Conservation (phyloP, 2,888 invertebrate genomes). For the Ashinkailepas kermadecensis region DNA sequence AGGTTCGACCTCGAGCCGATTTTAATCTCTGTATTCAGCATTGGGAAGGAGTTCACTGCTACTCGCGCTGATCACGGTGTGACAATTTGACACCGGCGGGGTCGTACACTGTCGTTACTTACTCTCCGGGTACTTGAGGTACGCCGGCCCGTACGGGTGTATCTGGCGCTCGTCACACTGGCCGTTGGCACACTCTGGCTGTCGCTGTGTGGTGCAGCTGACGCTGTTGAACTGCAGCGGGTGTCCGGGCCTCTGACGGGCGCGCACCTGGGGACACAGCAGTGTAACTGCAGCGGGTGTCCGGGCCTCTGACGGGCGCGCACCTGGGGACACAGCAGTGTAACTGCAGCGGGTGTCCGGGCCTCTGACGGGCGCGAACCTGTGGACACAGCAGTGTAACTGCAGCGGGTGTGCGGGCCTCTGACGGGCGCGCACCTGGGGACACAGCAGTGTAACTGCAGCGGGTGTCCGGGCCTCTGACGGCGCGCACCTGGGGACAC, state of each 20-base stretch:
- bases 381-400: not conserved
- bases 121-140: not conserved
- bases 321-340: not conserved
- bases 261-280: not conserved
- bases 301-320: not conserved
- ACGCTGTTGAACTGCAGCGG: not conserved
- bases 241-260: not conserved
- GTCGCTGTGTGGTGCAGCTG: not conserved
- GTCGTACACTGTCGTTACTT: not conserved
- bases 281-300: not conserved
- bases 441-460: too few relatives aligned
- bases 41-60: too few relatives aligned
- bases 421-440: not conserved
- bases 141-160: not conserved
- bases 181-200: constrained; percentile 6
- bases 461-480: not conserved
- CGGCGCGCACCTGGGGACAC: not conserved
- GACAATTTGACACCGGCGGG: too few relatives aligned
- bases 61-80: too few relatives aligned
- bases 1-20: not conserved
- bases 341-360: not conserved
- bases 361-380: not conserved
- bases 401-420: not conserved
- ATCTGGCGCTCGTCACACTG: not conserved
- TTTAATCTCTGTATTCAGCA: too few relatives aligned